phyloP scores from a whole-genome alignment of 92 coral and sea anemone genomes.

The Palythoa grandiflora region DNA sequence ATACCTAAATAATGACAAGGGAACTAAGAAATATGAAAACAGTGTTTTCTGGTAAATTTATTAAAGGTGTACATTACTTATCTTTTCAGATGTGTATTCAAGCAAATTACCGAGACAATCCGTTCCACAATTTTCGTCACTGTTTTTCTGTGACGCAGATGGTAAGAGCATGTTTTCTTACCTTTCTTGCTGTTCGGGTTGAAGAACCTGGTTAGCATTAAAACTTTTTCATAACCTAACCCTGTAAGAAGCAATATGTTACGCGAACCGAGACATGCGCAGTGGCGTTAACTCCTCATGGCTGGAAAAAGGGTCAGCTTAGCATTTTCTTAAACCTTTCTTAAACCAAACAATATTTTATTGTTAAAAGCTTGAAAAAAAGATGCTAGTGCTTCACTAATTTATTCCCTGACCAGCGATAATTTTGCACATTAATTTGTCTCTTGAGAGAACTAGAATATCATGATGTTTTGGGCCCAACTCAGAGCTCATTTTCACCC shows the following conservation, averaged over 20 bases:
- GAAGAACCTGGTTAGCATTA: too few relatives aligned
- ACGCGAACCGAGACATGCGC: too few relatives aligned
- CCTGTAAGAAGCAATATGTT: too few relatives aligned
- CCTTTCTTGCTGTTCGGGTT: not conserved
- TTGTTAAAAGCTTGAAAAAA: too few relatives aligned
- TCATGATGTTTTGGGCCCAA: too few relatives aligned
- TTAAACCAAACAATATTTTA: too few relatives aligned
- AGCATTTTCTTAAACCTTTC: not conserved
- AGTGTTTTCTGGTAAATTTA: not conserved
- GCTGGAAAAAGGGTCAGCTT: too few relatives aligned
- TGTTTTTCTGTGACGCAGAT: constrained; percentile 90
- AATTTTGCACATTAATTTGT: not conserved
- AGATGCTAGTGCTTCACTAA: too few relatives aligned
- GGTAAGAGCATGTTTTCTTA: constrained; percentile 48
- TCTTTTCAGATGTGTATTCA: constrained; percentile 74
- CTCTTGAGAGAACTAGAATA: not conserved
- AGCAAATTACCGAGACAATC: constrained; percentile 80
- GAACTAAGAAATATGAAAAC: not conserved
- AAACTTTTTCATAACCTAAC: too few relatives aligned
- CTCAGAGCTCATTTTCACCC: too few relatives aligned
- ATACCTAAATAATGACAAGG: not conserved
- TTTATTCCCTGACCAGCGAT: too few relatives aligned
- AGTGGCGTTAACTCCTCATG: too few relatives aligned
- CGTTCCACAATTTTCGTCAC: constrained; percentile 87
- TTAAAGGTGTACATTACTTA: not conserved